Evolutionary conservation across 2,113 vertebrate genomes (phyloP).

Genomic region (Gymnogyps californianus): DNA sequence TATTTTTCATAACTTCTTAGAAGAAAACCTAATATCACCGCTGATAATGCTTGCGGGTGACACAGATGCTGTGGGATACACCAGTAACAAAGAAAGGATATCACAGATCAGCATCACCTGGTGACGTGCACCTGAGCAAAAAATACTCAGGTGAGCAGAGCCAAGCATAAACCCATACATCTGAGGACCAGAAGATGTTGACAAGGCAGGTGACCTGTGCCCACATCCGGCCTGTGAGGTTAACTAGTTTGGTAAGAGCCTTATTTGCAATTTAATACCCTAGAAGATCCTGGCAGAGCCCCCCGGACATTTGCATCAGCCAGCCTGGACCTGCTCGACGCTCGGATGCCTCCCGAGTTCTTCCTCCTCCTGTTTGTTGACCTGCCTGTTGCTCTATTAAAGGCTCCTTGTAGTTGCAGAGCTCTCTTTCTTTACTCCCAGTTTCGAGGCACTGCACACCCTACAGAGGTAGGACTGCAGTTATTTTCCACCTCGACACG

Average conservation of each 20-base stretch:
- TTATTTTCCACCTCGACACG: accelerated
- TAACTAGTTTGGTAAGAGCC: background rate
- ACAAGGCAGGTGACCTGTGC: background rate
- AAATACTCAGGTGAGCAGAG: background rate
- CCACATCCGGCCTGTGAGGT: background rate
- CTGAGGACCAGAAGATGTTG: background rate
- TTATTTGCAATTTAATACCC: background rate
- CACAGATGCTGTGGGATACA: background rate
- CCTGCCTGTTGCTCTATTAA: background rate
- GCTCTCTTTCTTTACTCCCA: background rate
- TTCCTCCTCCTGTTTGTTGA: background rate
- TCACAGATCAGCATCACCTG: background rate
- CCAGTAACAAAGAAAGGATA: background rate
- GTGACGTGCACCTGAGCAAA: background rate
- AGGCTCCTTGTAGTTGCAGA: accelerated
- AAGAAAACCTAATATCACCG: background rate
- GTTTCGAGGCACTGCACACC: background rate
- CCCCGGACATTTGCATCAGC: background rate
- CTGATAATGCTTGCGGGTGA: background rate
- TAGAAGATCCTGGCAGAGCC: background rate
- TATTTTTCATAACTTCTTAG: background rate
- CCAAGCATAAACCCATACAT: background rate
- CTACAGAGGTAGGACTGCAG: background rate
- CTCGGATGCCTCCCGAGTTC: background rate
- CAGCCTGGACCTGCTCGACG: background rate